phyloP scores from a whole-genome alignment of 2,888 invertebrate genomes.

The Cataglyphis rosenhaueri region DNA sequence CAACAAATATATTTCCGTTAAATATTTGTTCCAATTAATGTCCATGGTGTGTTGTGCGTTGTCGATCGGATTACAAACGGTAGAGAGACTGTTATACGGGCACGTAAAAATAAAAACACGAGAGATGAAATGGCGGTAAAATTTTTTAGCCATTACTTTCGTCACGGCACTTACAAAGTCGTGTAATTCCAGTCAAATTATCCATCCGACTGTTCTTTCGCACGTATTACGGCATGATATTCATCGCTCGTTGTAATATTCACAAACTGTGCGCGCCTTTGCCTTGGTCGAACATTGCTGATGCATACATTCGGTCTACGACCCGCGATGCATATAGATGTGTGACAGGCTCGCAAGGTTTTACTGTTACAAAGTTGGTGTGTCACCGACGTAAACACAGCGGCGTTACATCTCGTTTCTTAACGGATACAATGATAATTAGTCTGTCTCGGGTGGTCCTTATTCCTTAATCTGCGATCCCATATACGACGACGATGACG shows the following conservation, averaged over 20 bases:
- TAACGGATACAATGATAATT: conserved; percentile 6
- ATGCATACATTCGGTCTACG: conserved; percentile 19
- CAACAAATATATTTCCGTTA: not conserved
- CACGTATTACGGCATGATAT: conserved; percentile 9
- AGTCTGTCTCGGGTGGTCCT: conserved; percentile 33
- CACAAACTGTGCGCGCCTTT: not conserved
- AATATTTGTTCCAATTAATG: not conserved
- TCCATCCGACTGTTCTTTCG: conserved; percentile 1
- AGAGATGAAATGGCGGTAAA: not conserved
- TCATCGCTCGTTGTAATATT: not conserved
- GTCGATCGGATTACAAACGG: not conserved
- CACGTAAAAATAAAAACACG: not conserved
- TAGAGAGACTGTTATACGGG: not conserved
- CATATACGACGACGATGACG: conserved; percentile 46
- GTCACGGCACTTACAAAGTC: not conserved
- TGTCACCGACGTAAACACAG: conserved; percentile 47
- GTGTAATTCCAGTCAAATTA: conserved; percentile 33
- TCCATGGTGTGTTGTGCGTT: not conserved
- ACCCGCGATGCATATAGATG: conserved; percentile 35
- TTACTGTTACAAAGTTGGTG: conserved; percentile 58
- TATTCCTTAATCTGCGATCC: conserved; percentile 47
- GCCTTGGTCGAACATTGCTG: conserved; percentile 27
- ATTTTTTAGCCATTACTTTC: not conserved
- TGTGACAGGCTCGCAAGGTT: conserved; percentile 46
- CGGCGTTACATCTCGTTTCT: conserved; percentile 34